Conservation (phyloP, 2,797 vertebrate genomes). For the Cercopithecus mitis region DNA sequence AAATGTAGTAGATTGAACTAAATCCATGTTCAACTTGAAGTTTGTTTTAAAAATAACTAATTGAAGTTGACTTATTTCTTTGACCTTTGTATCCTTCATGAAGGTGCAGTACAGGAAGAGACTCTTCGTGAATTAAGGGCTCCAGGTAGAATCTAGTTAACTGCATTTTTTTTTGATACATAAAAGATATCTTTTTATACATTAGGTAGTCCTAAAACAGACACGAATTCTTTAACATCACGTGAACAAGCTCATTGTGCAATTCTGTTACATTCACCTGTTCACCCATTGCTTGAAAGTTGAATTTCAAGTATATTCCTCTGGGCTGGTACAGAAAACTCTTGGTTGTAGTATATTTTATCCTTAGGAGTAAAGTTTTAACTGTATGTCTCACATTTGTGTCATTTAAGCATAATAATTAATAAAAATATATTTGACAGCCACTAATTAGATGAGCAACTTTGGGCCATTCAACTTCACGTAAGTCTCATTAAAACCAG, state of each 20-base stretch:
- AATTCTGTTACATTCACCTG: slow-evolving; percentile 80
- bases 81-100: background rate
- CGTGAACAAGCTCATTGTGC: background rate
- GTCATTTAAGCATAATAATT: slow-evolving; percentile 36
- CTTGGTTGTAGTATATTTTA: slow-evolving; percentile 1
- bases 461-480: background rate
- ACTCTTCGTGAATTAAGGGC: background rate
- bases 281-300: slow-evolving; percentile 84
- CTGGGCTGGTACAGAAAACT: slow-evolving; percentile 70
- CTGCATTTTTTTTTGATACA: background rate
- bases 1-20: background rate
- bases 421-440: background rate
- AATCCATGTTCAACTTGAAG: background rate
- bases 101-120: background rate
- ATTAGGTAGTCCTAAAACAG: background rate
- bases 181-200: background rate
- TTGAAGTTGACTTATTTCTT: slow-evolving; percentile 12
- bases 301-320: slow-evolving; percentile 84
- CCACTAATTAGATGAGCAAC: background rate
- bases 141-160: background rate
- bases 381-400: slow-evolving; percentile 43
- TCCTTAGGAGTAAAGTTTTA: slow-evolving; percentile 52
- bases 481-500: background rate
- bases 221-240: background rate
- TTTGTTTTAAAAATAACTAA: slow-evolving; percentile 37